Evolutionary conservation across 1,140 invertebrate species (phyloP), one percentile per base, ranked within the genome.

Genomic region (Brachionus rotundiformis): DNA sequence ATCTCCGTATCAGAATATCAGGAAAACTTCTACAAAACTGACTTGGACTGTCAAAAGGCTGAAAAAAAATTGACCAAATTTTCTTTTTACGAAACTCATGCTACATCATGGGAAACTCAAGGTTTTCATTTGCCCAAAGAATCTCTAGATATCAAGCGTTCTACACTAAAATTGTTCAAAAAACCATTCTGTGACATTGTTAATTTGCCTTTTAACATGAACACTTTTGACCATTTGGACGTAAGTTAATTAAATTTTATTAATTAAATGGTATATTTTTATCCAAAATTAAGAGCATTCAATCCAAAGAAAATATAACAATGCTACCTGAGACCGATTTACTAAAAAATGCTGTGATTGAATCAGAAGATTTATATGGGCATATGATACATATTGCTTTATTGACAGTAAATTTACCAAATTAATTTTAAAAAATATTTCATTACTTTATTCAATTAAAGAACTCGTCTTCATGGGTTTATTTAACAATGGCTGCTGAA

Each of bases 271-370:
- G 8, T 4, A 47, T 39, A 10, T 29, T 29, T 7, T 29, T 77
- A 49, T 31, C 6, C 31, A 2, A 11, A 31, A 19, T 54, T 23
- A 31, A 77, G 75, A 79, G 76, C 13, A 79, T 79, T 27, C 76
- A 79, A 31, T 79, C 59, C n/a, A 79, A 63, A 63, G 76, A 79
- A n/a, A 79, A 79, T 41, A 79, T 79, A 16, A 33, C 76, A n/a
- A 79, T 79, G 76, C 23, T 39, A 11, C 76, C 76, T 10, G 76
- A 79, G 10, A 23, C 19, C n/a, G 76, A 79, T 19, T 41, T 79
- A 5, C 19, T 79, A 19, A 31, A 47, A 11, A 79, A 79, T 31
- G 23, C 59, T n/a, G 13, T 79, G 19, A 25, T 79, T 19, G 44
- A 79, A 33, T 33, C 76, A 6, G 33, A 33, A 19, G 76, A 79